phyloP scores from a whole-genome alignment of 2,797 vertebrate species.

The Ptychadena robeensis region DNA sequence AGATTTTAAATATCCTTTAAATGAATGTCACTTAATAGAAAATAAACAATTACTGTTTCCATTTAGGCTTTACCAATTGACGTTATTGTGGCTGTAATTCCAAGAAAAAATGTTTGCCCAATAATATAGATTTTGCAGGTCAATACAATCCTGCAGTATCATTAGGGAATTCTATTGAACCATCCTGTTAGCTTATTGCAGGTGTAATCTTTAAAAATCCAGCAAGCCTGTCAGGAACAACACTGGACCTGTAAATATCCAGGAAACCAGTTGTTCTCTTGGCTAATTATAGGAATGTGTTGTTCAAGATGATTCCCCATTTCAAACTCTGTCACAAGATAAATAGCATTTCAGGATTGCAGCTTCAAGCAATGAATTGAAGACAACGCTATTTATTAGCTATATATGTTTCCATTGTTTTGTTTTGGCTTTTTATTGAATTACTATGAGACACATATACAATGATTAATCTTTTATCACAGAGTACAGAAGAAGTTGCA shows the following conservation, averaged over 20 bases:
- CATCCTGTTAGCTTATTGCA: slow-evolving; percentile 32
- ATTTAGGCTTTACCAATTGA: no score
- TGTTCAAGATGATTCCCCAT: slow-evolving; percentile 18
- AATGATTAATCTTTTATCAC: slow-evolving; percentile 24
- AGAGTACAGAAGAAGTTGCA: neutral
- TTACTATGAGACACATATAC: neutral
- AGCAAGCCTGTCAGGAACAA: slow-evolving; percentile 24
- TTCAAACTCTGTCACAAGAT: slow-evolving; percentile 27
- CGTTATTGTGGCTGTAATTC: no score
- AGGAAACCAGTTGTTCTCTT: slow-evolving; percentile 37
- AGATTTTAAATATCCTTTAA: no score
- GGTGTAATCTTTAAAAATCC: slow-evolving; percentile 23
- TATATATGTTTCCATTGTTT: slow-evolving; percentile 23
- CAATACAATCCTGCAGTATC: slow-evolving; percentile 33
- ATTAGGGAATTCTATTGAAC: slow-evolving; percentile 24
- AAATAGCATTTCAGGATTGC: slow-evolving; percentile 37
- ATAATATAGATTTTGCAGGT: slow-evolving; percentile 21
- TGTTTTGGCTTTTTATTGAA: slow-evolving; percentile 19
- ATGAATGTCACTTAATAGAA: no score
- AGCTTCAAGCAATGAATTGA: slow-evolving; percentile 19
- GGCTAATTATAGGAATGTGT: slow-evolving; percentile 39
- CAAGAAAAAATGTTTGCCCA: neutral
- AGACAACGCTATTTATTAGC: slow-evolving; percentile 21
- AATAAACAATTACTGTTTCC: no score
- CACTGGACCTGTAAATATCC: slow-evolving; percentile 36